A percentile compares a stretch with the other conserved stretches of the same genome.
phyloP scores from a whole-genome alignment of 2,113 vertebrate genomes.

The Lamprotornis superbus region DNA sequence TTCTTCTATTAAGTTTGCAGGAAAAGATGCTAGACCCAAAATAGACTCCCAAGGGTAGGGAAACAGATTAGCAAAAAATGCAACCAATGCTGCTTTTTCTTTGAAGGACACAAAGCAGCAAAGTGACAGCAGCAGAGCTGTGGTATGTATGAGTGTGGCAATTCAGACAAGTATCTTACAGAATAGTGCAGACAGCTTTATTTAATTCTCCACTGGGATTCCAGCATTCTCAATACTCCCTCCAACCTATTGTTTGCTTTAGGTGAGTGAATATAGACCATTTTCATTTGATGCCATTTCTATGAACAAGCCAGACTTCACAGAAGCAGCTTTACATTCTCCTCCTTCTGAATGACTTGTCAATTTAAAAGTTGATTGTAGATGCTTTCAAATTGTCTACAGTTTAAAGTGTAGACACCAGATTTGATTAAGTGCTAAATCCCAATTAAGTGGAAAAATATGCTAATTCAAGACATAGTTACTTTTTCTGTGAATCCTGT shows the following conservation, averaged over 20 bases:
- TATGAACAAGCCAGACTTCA: background rate
- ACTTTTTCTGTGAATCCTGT: background rate
- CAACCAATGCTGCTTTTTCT: background rate
- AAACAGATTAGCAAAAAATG: background rate
- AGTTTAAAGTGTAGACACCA: background rate
- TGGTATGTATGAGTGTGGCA: background rate
- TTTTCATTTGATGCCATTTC: background rate
- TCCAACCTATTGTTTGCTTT: background rate
- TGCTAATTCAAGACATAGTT: background rate
- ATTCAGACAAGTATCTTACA: background rate
- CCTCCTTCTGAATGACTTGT: background rate
- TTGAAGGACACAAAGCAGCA: background rate
- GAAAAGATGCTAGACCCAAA: background rate
- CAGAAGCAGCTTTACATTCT: background rate
- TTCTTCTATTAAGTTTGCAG: background rate
- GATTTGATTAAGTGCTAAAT: background rate
- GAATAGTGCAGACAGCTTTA: background rate
- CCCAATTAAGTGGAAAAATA: background rate
- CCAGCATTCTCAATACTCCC: background rate
- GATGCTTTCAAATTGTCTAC: background rate
- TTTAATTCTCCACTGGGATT: background rate
- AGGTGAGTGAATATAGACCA: background rate
- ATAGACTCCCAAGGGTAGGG: background rate
- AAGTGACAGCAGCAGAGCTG: background rate
- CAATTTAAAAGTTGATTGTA: background rate